These are phyloP conservation scores for Rhimphoctona megacephalus DNA, from an alignment of 2,888 invertebrate species.

Conservation along the genomic window DNA sequence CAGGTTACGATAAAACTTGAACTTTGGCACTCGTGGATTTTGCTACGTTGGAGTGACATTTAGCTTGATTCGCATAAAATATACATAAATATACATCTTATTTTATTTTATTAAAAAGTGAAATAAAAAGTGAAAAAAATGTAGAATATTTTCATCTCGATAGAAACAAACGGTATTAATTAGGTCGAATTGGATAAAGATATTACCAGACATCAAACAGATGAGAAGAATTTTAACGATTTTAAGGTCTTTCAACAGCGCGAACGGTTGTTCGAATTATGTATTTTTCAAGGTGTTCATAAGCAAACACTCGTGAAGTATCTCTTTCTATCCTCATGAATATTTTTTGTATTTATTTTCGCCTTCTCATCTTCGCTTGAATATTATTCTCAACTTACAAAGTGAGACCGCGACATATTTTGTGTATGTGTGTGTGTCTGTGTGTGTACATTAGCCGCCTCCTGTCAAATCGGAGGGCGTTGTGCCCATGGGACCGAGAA, in stretches of 20 bases:
- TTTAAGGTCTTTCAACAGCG: slow-evolving; percentile 3
- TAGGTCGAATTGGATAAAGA: background rate
- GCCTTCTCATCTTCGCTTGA: slow-evolving; percentile 39
- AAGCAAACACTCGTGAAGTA: slow-evolving; percentile 60
- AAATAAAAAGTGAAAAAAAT: background rate
- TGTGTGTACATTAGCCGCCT: slow-evolving; percentile 49
- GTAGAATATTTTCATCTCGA: background rate
- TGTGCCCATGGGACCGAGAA: slow-evolving; percentile 69
- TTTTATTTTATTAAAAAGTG: background rate
- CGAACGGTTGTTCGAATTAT: slow-evolving; percentile 39
- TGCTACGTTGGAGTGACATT: background rate
- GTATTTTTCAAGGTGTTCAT: slow-evolving; percentile 57
- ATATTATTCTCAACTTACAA: slow-evolving; percentile 60
- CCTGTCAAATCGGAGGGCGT: slow-evolving; percentile 67
- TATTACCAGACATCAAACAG: background rate
- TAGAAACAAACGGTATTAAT: background rate
- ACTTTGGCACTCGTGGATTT: background rate
- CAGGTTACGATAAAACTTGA: slow-evolving; percentile 55
- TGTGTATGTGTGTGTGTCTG: slow-evolving; percentile 19
- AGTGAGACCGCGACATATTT: slow-evolving; percentile 43
- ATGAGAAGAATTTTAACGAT: slow-evolving; percentile 15
- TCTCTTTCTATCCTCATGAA: slow-evolving; percentile 51
- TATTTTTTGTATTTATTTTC: slow-evolving; percentile 33
- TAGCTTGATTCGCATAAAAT: no score
- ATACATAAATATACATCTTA: background rate